A percentile compares a stretch with the other conserved stretches of the same genome.
Evolutionary conservation across 1,140 invertebrate species (phyloP).

Genomic region (Manduca sexta): DNA sequence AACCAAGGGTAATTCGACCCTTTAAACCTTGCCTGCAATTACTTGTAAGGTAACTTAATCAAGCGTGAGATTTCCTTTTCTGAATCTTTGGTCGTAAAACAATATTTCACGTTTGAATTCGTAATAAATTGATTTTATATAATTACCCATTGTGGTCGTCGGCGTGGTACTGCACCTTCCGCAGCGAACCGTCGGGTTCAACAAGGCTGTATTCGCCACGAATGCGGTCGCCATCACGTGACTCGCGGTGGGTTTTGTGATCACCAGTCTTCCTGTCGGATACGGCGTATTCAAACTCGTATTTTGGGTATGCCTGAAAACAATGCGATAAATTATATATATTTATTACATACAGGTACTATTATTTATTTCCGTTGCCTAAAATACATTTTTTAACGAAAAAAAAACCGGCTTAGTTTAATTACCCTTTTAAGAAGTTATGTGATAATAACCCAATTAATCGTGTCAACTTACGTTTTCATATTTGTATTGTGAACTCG

Average conservation of each 20-base stretch:
- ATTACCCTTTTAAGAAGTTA: no score
- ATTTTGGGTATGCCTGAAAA: constrained; percentile 69
- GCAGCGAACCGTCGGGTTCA: constrained; percentile 78
- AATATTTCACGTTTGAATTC: no score
- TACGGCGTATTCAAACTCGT: constrained; percentile 74
- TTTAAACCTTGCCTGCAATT: no score
- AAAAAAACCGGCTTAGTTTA: no score
- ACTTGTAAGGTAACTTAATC: no score
- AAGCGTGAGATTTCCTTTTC: no score
- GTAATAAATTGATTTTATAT: no score
- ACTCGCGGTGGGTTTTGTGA: constrained; percentile 71
- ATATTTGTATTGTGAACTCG: constrained; percentile 30
- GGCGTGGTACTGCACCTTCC: constrained; percentile 72
- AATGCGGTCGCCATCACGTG: constrained; percentile 72
- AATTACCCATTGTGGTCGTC: constrained; percentile 56
- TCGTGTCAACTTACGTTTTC: constrained; percentile 57
- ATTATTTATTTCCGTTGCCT: no score
- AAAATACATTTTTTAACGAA: no score
- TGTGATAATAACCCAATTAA: no score
- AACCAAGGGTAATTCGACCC: no score
- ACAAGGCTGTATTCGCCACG: constrained; percentile 78
- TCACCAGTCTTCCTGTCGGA: constrained; percentile 74
- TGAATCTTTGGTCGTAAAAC: no score
- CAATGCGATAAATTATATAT: background rate
- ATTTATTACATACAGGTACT: constrained; percentile 1